Evolutionary conservation across 2,888 invertebrate species (phyloP).

Genomic region (Pterostichus madidus): DNA sequence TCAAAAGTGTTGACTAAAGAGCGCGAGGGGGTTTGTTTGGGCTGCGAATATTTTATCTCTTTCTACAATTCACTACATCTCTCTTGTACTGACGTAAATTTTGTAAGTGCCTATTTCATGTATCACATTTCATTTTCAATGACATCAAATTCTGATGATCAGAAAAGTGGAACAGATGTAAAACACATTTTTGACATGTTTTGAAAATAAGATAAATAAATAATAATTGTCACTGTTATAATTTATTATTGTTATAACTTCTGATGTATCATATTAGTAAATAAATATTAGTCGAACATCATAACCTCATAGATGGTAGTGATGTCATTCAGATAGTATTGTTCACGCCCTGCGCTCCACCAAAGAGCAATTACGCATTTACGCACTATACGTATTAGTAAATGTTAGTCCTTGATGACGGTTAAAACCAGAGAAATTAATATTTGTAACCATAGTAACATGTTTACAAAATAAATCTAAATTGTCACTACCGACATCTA

Average conservation of each 20-base stretch:
- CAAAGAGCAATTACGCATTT: neutral
- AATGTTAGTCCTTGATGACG: neutral
- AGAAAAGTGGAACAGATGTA: neutral
- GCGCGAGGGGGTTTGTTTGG: no score
- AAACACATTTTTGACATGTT: no score
- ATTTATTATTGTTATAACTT: no score
- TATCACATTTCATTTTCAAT: neutral
- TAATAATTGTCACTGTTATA: no score
- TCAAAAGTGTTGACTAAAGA: no score
- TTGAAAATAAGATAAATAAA: no score
- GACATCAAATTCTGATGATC: no score
- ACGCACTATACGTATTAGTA: neutral
- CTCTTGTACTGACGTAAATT: no score
- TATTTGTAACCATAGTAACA: constrained; percentile 26
- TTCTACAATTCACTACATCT: no score
- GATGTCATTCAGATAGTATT: constrained; percentile 21
- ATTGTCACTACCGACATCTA: constrained; percentile 34
- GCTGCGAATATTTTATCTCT: no score
- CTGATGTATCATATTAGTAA: no score
- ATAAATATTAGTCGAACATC: neutral
- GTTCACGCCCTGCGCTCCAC: constrained; percentile 18
- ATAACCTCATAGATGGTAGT: constrained; percentile 23
- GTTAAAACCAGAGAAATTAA: constrained; percentile 16
- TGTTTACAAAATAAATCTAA: constrained; percentile 38
- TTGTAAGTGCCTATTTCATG: neutral